phyloP scores from a whole-genome alignment of 2,888 invertebrate species.

The Invenusta paracnida region DNA sequence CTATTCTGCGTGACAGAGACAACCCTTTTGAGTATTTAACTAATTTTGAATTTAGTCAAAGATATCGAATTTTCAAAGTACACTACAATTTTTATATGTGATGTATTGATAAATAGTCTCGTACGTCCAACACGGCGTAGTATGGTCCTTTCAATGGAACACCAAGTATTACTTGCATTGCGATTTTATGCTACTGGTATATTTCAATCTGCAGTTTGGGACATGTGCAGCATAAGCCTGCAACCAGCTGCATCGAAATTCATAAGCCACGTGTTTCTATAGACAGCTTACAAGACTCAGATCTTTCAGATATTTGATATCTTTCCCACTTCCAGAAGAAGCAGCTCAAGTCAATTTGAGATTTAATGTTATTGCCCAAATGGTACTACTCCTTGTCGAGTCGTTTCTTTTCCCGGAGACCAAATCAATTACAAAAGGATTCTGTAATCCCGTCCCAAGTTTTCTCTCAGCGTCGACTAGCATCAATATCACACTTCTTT shows the following conservation, averaged over 20 bases:
- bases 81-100: not conserved
- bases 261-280: no score
- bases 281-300: no score
- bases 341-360: no score
- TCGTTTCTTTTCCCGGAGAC: no score
- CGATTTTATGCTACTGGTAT: not conserved
- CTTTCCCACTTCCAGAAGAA: no score
- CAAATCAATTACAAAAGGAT: no score
- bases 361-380: no score
- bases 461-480: no score
- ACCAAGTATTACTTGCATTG: not conserved
- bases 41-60: not conserved
- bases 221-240: not conserved
- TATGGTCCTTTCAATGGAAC: not conserved
- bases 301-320: no score
- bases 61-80: not conserved
- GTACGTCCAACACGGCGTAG: not conserved
- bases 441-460: no score
- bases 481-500: no score
- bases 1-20: not conserved
- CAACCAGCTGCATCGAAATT: not conserved
- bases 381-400: no score
- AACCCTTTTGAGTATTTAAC: not conserved
- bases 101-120: not conserved
- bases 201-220: not conserved